phyloP scores from a whole-genome alignment of 92 coral and sea anemone genomes.

The Porites cylindrica region DNA sequence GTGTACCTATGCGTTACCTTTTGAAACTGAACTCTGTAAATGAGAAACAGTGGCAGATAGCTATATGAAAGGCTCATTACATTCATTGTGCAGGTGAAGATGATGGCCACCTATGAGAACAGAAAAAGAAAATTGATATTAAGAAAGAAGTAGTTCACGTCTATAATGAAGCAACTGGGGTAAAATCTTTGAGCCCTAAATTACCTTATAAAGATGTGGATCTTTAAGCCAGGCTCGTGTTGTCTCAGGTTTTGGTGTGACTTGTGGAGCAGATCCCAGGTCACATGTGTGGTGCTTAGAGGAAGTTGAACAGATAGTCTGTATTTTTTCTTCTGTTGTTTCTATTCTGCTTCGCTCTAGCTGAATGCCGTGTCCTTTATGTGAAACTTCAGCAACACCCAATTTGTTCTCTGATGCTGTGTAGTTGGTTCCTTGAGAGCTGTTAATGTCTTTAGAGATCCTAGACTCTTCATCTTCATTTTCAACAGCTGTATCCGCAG shows the following conservation, averaged over 20 bases:
- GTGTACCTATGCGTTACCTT: not conserved
- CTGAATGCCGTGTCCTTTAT: not conserved
- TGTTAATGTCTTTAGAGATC: not conserved
- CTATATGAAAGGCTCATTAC: not conserved
- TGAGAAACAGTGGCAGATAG: slow-evolving; percentile 20
- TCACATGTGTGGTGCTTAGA: not conserved
- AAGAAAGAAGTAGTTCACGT: not conserved
- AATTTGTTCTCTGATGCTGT: not conserved
- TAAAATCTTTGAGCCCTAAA: not conserved
- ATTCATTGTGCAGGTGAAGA: not conserved
- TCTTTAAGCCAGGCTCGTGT: slow-evolving; percentile 10
- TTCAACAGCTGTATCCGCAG: not conserved
- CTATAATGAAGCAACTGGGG: not conserved
- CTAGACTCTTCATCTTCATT: not conserved
- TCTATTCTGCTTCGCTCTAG: no score
- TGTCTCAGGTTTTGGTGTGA: not conserved
- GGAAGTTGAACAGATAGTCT: not conserved
- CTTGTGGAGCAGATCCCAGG: not conserved
- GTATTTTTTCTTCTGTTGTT: no score
- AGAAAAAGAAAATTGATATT: not conserved
- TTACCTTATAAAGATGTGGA: not conserved
- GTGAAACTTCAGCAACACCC: not conserved
- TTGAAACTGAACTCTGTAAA: not conserved
- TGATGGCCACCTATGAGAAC: not conserved
- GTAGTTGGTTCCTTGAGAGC: not conserved